A percentile compares a stretch with the other conserved stretches of the same genome.
phyloP scores from a whole-genome alignment of 1,140 invertebrate genomes.

The Pogonomyrmex barbatus region DNA sequence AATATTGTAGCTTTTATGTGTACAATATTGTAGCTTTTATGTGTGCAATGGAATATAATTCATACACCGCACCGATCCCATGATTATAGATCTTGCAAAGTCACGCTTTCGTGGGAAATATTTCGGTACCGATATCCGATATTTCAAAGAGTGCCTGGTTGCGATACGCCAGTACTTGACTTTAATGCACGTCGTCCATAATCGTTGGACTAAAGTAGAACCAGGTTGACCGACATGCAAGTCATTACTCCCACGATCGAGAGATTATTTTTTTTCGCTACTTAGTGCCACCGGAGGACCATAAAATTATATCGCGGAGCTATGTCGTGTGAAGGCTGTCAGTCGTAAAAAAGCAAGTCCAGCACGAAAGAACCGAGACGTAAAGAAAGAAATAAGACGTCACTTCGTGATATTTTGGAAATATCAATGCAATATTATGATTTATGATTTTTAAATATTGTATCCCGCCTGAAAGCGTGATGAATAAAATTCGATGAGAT shows the following conservation, averaged over 20 bases:
- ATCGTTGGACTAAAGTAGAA: slow-evolving; percentile 38
- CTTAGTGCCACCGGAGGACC: slow-evolving; percentile 46
- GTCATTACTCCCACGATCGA: slow-evolving; percentile 46
- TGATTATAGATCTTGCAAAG: slow-evolving; percentile 43
- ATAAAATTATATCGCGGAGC: slow-evolving; percentile 43
- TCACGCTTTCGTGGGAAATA: slow-evolving; percentile 46
- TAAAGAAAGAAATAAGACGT: slow-evolving; percentile 39
- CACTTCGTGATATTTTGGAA: slow-evolving; percentile 46
- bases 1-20: background rate
- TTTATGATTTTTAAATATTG: background rate
- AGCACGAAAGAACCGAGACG: slow-evolving; percentile 16
- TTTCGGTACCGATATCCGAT: slow-evolving; percentile 53
- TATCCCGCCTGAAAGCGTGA: background rate
- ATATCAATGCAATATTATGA: background rate
- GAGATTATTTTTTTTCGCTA: slow-evolving; percentile 52
- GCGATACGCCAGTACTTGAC: slow-evolving; percentile 54
- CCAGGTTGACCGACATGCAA: slow-evolving; percentile 26
- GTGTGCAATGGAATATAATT: slow-evolving; percentile 34
- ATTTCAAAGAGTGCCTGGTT: slow-evolving; percentile 41
- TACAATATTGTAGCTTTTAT: background rate
- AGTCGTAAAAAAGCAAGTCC: slow-evolving; percentile 64
- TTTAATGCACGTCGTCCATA: slow-evolving; percentile 55
- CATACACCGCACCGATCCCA: background rate
- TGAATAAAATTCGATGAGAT: background rate
- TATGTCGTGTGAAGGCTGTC: slow-evolving; percentile 46